These are phyloP conservation scores for Seriola quinqueradiata DNA, from an alignment of 2,113 vertebrate species.

Conservation along the genomic window DNA sequence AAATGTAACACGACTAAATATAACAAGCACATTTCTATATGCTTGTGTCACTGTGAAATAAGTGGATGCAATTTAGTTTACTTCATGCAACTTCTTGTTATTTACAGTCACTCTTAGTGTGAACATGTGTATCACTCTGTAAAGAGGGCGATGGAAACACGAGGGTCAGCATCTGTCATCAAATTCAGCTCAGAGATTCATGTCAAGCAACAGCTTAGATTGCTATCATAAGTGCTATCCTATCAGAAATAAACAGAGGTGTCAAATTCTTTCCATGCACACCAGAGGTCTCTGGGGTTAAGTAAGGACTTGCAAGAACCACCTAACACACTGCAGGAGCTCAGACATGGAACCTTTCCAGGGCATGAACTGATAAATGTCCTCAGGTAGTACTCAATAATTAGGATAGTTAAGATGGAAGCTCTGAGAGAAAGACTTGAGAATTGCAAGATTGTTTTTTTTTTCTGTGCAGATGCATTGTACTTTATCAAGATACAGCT, in stretches of 20 bases:
- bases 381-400: constrained; percentile 22
- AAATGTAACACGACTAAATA: neutral
- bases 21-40: neutral
- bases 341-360: constrained; percentile 37
- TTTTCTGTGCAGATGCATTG: neutral
- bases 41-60: neutral
- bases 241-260: constrained; percentile 78
- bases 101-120: constrained; percentile 59
- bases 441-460: neutral
- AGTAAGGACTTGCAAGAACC: constrained; percentile 79
- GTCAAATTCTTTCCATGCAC: constrained; percentile 81
- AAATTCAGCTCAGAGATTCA: constrained; percentile 76
- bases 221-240: constrained; percentile 66
- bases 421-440: neutral
- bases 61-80: constrained; percentile 1
- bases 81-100: constrained; percentile 32
- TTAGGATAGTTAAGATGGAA: constrained; percentile 22
- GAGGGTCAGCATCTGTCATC: constrained; percentile 75
- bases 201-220: constrained; percentile 71
- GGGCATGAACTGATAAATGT: constrained; percentile 49
- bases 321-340: constrained; percentile 66
- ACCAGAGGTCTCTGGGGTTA: constrained; percentile 78
- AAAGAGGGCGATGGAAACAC: constrained; percentile 80
- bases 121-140: constrained; percentile 81
- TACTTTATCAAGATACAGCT: neutral